Conservation (phyloP, 2,113 vertebrate species). For the Triplophysa dalaica region DNA sequence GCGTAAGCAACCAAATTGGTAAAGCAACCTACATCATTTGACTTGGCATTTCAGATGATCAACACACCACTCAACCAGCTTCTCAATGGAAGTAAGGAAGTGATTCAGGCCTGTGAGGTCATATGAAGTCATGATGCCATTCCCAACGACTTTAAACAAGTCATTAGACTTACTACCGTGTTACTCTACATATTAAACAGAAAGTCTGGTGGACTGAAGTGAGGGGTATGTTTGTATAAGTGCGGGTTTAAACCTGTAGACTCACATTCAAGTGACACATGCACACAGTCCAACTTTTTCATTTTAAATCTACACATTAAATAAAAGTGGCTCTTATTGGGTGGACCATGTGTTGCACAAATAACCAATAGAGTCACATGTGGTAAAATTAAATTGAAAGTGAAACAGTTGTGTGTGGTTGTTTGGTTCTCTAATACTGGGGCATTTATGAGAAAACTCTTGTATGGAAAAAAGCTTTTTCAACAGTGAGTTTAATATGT, state of each 20-base stretch:
- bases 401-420: slow-evolving; percentile 36
- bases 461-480: not conserved
- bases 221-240: not conserved
- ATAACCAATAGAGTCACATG: slow-evolving; percentile 28
- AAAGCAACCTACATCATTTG: slow-evolving; percentile 10
- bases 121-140: slow-evolving; percentile 33
- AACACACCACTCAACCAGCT: slow-evolving; percentile 13
- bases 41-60: not conserved
- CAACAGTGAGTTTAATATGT: not conserved
- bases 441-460: not conserved
- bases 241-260: not conserved
- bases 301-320: slow-evolving; percentile 26
- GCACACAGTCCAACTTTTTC: not conserved
- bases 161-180: slow-evolving; percentile 4
- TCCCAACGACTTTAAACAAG: slow-evolving; percentile 6
- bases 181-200: slow-evolving; percentile 36
- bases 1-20: slow-evolving; percentile 28
- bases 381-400: slow-evolving; percentile 31
- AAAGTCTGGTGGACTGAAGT: slow-evolving; percentile 22
- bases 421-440: not conserved
- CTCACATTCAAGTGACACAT: not conserved
- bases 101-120: slow-evolving; percentile 34
- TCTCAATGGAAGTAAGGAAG: slow-evolving; percentile 9
- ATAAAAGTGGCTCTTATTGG: slow-evolving; percentile 4
- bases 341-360: slow-evolving; percentile 20